phyloP scores from a whole-genome alignment of 35 echinoderm and acorn worm genomes.

The Nesometra sesokonis region DNA sequence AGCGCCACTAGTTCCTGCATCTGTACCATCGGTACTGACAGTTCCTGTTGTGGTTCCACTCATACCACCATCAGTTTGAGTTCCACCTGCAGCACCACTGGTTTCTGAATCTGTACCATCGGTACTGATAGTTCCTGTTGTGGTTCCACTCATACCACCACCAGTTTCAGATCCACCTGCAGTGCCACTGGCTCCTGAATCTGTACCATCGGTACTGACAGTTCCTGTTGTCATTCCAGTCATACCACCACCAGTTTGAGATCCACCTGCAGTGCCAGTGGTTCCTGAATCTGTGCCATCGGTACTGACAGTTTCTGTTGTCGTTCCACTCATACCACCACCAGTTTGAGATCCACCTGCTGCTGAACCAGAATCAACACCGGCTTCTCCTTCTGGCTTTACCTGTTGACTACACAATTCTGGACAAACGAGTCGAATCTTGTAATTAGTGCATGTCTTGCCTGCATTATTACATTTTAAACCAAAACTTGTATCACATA shows the following conservation, averaged over 20 bases:
- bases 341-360: not conserved
- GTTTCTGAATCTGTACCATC: not conserved
- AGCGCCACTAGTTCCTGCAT: not conserved
- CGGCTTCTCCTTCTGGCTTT: not conserved
- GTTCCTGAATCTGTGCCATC: not conserved
- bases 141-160: not conserved
- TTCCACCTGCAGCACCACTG: not conserved
- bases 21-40: not conserved
- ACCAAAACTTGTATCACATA: not conserved
- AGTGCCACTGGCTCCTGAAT: not conserved
- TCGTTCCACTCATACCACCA: not conserved
- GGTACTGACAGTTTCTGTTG: not conserved
- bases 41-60: not conserved
- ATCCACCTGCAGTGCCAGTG: not conserved
- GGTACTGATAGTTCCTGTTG: not conserved
- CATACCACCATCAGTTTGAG: not conserved
- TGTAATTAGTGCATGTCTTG: not conserved
- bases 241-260: not conserved
- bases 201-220: not conserved
- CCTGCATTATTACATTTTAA: not conserved
- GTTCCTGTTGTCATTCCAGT: not conserved
- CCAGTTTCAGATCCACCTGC: not conserved
- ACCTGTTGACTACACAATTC: not conserved
- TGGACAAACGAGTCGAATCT: not conserved
- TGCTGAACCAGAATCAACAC: not conserved